These are phyloP conservation scores for Macrostomum lignano DNA, from an alignment of 1,140 invertebrate genomes.

Conservation along the genomic window DNA sequence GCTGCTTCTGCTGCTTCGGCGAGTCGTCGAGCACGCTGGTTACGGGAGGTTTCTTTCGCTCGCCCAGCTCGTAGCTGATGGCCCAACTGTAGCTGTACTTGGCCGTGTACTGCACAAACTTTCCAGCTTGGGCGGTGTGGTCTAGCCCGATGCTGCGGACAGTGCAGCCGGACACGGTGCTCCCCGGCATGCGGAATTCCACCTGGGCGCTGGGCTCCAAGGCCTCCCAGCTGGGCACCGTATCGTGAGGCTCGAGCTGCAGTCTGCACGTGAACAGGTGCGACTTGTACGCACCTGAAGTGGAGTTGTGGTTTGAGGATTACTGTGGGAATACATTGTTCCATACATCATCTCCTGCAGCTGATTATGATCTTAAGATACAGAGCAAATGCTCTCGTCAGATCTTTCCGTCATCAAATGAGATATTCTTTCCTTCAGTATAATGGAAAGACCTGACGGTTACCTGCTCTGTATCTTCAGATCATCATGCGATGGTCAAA, in stretches of 20 bases:
- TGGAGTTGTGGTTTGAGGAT: no score
- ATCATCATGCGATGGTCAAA: no score
- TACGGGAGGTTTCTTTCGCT: neutral
- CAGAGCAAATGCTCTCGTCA: no score
- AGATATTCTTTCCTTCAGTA: no score
- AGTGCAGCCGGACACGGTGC: neutral
- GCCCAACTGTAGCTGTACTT: neutral
- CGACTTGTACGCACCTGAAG: slow-evolving; percentile 5
- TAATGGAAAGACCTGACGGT: no score
- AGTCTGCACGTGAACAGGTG: slow-evolving; percentile 4
- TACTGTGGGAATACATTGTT: no score
- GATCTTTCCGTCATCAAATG: no score
- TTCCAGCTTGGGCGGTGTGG: neutral
- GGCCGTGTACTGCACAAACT: slow-evolving; percentile 4
- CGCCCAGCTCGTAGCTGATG: slow-evolving; percentile 4
- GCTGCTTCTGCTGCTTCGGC: neutral
- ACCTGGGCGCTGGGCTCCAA: neutral
- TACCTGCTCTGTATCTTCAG: no score
- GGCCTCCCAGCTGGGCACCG: neutral
- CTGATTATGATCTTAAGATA: no score
- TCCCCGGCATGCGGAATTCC: slow-evolving; percentile 4
- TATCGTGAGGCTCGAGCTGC: slow-evolving; percentile 1
- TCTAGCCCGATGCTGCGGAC: slow-evolving; percentile 3
- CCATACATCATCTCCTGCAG: no score
- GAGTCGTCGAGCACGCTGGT: slow-evolving; percentile 3